Base-by-base conservation (phyloP, 2,113 vertebrate genomes). In the Mormyrus iriodes region DNA sequence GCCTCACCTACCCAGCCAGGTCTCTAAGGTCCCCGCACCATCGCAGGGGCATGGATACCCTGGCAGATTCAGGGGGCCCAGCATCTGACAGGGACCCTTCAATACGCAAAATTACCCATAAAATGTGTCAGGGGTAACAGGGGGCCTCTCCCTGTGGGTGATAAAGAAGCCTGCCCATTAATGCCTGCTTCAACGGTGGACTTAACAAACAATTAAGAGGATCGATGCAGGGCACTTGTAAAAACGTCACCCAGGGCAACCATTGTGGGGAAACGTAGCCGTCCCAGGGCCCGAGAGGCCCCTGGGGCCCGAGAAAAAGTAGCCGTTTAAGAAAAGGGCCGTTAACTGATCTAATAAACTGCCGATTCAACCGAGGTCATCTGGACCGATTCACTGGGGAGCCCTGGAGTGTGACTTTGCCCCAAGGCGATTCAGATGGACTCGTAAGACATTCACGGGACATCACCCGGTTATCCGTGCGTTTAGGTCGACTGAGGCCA, bases 121-220 rank as follows among this genome's bases (percentile, higher is more conserved):
- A n/a, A 65, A 65, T 65, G 10, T 10, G n/a, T n/a, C 61, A 65
- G 10, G 61, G 61, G 61, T 35, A n/a, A 73, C n/a, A 73, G 12
- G 17, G 21, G 69, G 12, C 69, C 15, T 15, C 69, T 31, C 15
- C 15, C 12, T 7, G 13, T 13, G 15, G 69, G 35, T 12, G 69
- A 35, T 35, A 76, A 90, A 93, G 85, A 85, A 85, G 86, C 88
- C 87, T 53, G 89, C 90, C 88, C 90, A 91, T 88, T 91, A 89
- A 90, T 8, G 24, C 35, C 17, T 1, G 42, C 69, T 92, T 92
- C 92, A 91, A 93, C 92, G 92, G 89, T 85, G 90, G 84, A 88
- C 89, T 88, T 89, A 89, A 91, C 90, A 91, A 94, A 91, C 91
- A 93, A 91, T 93, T 91, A 92, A 93, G 89, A 89, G 49, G 69